Conservation (phyloP, 2,888 invertebrate species). For the Fragum whitleyi region DNA sequence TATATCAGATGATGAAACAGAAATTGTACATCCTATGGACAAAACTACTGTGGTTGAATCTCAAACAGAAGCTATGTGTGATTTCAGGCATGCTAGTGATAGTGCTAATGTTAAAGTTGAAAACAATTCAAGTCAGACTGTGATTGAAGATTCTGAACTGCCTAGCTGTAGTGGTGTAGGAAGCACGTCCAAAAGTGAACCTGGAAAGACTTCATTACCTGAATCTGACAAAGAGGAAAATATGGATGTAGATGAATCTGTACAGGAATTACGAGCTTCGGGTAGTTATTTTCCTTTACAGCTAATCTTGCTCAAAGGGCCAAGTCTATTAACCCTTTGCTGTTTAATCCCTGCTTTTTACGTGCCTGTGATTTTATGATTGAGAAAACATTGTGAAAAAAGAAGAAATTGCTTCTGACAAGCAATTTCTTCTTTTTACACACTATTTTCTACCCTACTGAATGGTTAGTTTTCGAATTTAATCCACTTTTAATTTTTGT, state of each 20-base stretch:
- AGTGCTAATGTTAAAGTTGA: not conserved
- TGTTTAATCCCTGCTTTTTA: too few relatives aligned
- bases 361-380: too few relatives aligned
- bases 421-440: too few relatives aligned
- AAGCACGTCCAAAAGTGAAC: not conserved
- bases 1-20: slow-evolving; percentile 8
- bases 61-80: not conserved
- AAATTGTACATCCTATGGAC: not conserved
- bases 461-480: too few relatives aligned
- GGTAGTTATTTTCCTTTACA: too few relatives aligned
- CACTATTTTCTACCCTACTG: too few relatives aligned
- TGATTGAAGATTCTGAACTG: not conserved
- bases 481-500: too few relatives aligned
- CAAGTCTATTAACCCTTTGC: too few relatives aligned
- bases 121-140: not conserved
- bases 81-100: not conserved
- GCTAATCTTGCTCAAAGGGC: too few relatives aligned
- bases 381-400: too few relatives aligned
- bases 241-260: slow-evolving; percentile 13
- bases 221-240: not conserved
- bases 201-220: not conserved
- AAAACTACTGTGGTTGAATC: not conserved
- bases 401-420: too few relatives aligned
- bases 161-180: slow-evolving; percentile 19
- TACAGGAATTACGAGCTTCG: not conserved